phyloP scores from a whole-genome alignment of 1,140 invertebrate genomes.

The Scaptomyza graminum region DNA sequence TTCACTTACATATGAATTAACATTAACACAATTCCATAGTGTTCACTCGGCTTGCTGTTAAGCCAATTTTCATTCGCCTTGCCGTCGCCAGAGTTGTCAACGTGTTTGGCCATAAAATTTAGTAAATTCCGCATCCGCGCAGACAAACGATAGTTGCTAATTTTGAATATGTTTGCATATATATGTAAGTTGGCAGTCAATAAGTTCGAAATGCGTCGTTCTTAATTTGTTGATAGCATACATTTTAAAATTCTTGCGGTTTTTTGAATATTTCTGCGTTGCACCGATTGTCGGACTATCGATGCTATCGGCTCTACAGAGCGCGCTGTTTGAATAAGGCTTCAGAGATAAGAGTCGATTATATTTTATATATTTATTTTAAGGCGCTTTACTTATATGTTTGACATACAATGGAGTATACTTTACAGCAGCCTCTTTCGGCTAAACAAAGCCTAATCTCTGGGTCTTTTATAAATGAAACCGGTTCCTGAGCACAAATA shows the following conservation, averaged over 20 bases:
- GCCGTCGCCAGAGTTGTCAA: constrained; percentile 44
- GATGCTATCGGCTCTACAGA: background rate
- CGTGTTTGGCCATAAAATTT: constrained; percentile 13
- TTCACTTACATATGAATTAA: constrained; percentile 46
- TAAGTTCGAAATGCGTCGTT: background rate
- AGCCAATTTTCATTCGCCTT: constrained; percentile 53
- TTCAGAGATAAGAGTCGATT: background rate
- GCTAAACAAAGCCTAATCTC: constrained; percentile 20
- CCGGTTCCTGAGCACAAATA: background rate
- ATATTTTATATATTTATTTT: background rate
- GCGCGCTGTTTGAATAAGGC: background rate
- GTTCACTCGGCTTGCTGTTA: constrained; percentile 49
- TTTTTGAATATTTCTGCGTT: background rate
- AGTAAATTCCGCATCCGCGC: constrained; percentile 11
- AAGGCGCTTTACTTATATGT: constrained; percentile 10
- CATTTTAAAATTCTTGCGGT: background rate
- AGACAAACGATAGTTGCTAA: constrained; percentile 15
- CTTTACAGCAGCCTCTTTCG: constrained; percentile 21
- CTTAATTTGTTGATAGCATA: background rate
- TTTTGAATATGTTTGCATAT: too few species aligned
- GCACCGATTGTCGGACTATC: background rate
- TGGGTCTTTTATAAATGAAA: background rate
- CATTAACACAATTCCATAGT: constrained; percentile 54
- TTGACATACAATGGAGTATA: constrained; percentile 18
- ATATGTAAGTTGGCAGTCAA: background rate